Evolutionary conservation across 2,888 invertebrate species (phyloP).

Genomic region (Zaprionus lineosus): DNA sequence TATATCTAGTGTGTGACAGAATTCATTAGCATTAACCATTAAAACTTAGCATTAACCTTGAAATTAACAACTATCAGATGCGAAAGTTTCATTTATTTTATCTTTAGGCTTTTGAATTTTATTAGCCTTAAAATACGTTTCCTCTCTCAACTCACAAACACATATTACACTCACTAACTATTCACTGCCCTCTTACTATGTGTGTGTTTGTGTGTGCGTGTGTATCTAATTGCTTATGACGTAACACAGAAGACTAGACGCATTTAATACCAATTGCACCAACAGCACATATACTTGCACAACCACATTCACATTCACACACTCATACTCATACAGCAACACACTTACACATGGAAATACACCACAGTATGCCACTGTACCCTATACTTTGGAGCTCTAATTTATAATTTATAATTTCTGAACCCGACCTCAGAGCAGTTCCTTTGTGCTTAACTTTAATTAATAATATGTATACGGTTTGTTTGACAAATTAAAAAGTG

Average conservation of each 20-base stretch:
- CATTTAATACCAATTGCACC: not conserved
- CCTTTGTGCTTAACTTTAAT: constrained; percentile 58
- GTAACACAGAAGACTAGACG: too few species aligned
- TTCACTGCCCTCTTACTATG: constrained; percentile 26
- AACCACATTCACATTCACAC: too few species aligned
- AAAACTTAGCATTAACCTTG: not conserved
- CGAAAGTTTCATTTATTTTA: constrained; percentile 65
- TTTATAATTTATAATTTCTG: constrained; percentile 64
- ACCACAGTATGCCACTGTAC: too few species aligned
- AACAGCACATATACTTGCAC: too few species aligned
- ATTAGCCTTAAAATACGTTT: constrained; percentile 38
- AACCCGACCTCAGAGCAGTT: not conserved
- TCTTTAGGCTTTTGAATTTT: constrained; percentile 64
- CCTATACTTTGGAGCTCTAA: constrained; percentile 65
- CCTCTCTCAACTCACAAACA: not conserved
- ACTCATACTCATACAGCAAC: too few species aligned
- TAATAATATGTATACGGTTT: constrained; percentile 65
- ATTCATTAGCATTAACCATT: too few species aligned
- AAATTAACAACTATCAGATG: constrained; percentile 6
- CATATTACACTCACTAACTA: constrained; percentile 12
- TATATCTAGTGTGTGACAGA: constrained; percentile 59
- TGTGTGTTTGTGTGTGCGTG: too few species aligned
- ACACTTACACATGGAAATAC: too few species aligned
- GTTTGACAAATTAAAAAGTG: constrained; percentile 75
- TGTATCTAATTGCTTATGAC: too few species aligned